Evolutionary conservation across 30 jellyfish, hydroid and myxozoan species (phyloP), one percentile per base, ranked within the genome.

Genomic region (Haliclystus octoradiatus): DNA sequence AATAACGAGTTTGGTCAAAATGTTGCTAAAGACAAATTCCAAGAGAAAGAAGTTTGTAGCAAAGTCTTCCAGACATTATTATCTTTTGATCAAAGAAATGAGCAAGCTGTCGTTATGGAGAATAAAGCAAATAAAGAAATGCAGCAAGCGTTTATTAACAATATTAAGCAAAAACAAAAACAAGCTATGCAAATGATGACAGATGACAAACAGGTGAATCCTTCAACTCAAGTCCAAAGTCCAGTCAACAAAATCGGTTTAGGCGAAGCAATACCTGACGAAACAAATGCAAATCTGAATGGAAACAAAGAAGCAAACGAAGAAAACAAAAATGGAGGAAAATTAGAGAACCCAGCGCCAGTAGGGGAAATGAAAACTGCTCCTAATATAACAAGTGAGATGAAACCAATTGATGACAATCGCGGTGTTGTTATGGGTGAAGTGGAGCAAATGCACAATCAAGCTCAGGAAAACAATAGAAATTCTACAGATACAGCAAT

Each of bases 11-110:
- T 66, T 65, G 74, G 67, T 31, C 80, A 71, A 52, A 91, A 91
- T 60, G 95, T 91, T 22, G 61, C 2, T n/a, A 67, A 77, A 51
- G 99, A 95, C 49, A 71, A 63, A 0, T 91, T 91, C 31, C 75
- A 76, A n/a, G 94, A 82, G 25, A 52, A 34, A 61, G 33, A 49
- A 2, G 88, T 77, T 12, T 91, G 99, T 71, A 35, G 51, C 2
- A 81, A 91, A 26, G 83, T 82, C 33, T 66, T 77, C 66, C 28
- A 60, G 33, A 85, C 77, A n/a, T 68, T 91, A 60, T 25, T 83
- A 57, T 66, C 79, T 34, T 91, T 91, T 70, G 94, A 82, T 31
- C 85, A 75, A 64, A 68, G 95, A 62, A 91, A 91, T 52, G 93
- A 80, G 27, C 84, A 78, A 34, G 67, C 82, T 31, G 70, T 81